These are phyloP conservation scores for Galerucella calmariensis DNA, from an alignment of 2,888 invertebrate species.

Conservation along the genomic window DNA sequence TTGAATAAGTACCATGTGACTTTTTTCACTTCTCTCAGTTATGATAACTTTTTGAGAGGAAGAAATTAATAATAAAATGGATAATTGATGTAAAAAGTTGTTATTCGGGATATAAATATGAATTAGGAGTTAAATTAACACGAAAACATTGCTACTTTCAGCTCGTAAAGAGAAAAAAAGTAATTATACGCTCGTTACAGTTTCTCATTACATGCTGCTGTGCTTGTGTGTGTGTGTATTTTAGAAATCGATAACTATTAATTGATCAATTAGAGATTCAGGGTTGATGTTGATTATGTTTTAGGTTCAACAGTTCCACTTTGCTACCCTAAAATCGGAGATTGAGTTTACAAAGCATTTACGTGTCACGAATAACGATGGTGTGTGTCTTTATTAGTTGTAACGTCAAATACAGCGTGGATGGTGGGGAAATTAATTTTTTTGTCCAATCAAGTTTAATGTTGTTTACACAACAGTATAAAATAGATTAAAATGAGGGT, in stretches of 20 bases:
- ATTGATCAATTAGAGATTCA: slow-evolving; percentile 13
- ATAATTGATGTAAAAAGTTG: background rate
- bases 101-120: too few relatives aligned
- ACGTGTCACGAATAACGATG: slow-evolving; percentile 9
- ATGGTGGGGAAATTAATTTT: too few relatives aligned
- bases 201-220: slow-evolving; percentile 3
- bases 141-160: background rate
- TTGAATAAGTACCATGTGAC: too few relatives aligned
- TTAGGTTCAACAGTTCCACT: slow-evolving; percentile 13
- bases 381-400: slow-evolving; percentile 1
- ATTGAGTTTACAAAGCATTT: slow-evolving; percentile 14
- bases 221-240: slow-evolving; percentile 3
- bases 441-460: background rate
- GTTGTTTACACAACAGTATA: background rate
- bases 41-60: background rate
- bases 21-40: too few relatives aligned
- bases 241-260: slow-evolving; percentile 17
- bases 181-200: slow-evolving; percentile 1
- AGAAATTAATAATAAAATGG: background rate
- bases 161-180: background rate
- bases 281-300: slow-evolving; percentile 19
- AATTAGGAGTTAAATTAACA: too few relatives aligned
- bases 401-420: too few relatives aligned
- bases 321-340: slow-evolving; percentile 12
- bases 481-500: too few relatives aligned